Evolutionary conservation across 2,888 invertebrate species (phyloP), one percentile per base, ranked within the genome.

Genomic region (Cephus rjabovi): DNA sequence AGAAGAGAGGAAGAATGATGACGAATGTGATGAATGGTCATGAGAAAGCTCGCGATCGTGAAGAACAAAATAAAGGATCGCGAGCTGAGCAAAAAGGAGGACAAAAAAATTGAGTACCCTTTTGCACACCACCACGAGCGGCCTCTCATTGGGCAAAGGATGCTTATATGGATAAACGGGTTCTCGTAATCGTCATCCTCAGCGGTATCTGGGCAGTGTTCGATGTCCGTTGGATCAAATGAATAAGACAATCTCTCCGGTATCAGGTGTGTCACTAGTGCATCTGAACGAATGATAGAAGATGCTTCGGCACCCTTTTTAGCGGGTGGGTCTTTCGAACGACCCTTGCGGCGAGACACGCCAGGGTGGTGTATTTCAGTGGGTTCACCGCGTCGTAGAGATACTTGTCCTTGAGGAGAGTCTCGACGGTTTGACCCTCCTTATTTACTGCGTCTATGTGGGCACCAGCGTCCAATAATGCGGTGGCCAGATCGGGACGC

Each of bases 321-420:
- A 86, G 79, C 4, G 77, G 79, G 37, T 85, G 79, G 12, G 86
- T 86, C 83, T 81, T 86, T 75, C 94, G 95, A 78, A 98, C 95
- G 6, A 95, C 95, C 83, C 95, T 94, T 15, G 98, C 97, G 23
- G 98, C 97, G 79, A 97, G 94, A 91, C 98, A 98, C 88, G 96
- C 95, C 84, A 98, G 94, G 80, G 95, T 95, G 74, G 96, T 95
- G 91, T 96, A 96, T 83, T 95, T 94, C 75, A 97, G 93, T 11
- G 96, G 95, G 92, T 96, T 96, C 73, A 96, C 94, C 82, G 96
- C 93, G 85, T 95, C 92, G 83, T 94, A 93, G 77, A 95, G 92
- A 82, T 92, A 93, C 87, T 95, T 95, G 74, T 92, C 89, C 76
- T 94, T 93, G 77, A 96, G 92, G 82, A 97, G 92, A 82, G 94